Conservation (phyloP, 2,797 vertebrate genomes). For the Microhierax caerulescens region DNA sequence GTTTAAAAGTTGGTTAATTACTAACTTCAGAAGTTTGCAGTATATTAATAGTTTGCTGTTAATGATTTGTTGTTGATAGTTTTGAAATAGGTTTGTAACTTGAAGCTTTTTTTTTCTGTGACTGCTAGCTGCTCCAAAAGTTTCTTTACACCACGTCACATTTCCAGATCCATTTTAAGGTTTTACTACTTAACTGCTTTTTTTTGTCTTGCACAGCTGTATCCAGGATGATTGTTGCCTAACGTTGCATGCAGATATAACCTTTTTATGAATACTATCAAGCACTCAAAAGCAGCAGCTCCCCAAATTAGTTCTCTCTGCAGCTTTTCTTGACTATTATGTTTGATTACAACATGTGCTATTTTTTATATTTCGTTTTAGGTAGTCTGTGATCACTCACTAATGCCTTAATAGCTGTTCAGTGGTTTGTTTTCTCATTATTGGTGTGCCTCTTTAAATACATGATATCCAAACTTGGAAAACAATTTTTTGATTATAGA, state of each 20-base stretch:
- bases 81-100: not conserved
- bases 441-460: not conserved
- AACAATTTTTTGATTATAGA: not conserved
- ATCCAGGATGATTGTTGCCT: not conserved
- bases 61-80: not conserved
- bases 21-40: not conserved
- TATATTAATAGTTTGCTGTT: not conserved
- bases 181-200: not conserved
- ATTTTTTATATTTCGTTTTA: not conserved
- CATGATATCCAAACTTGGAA: not conserved
- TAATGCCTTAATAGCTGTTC: not conserved
- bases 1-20: not conserved
- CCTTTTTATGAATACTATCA: not conserved
- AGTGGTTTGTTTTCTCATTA: not conserved
- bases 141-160: not conserved
- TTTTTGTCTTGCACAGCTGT: not conserved
- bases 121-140: not conserved
- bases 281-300: not conserved
- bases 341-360: not conserved
- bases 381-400: not conserved
- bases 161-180: not conserved
- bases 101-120: not conserved
- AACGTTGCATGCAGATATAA: not conserved
- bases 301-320: not conserved
- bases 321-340: not conserved